phyloP scores from a whole-genome alignment of 2,113 vertebrate genomes.

The western clawed frog (Xenopus tropicalis) region DNA sequence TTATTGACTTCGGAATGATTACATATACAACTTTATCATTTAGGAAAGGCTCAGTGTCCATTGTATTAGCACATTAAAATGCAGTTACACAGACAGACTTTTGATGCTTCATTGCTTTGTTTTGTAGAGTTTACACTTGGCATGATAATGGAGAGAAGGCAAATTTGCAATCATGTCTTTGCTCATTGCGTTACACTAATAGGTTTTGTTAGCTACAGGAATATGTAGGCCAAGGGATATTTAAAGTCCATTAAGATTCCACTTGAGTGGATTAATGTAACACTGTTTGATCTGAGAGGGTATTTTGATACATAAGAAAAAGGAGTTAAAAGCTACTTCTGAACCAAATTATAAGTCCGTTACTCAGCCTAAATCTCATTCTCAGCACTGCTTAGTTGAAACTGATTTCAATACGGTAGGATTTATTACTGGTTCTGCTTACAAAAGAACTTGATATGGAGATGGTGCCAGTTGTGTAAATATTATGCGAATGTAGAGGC shows the following conservation, averaged over 20 bases:
- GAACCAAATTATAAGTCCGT: not conserved
- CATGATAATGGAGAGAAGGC: slow-evolving; percentile 37
- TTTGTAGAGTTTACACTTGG: slow-evolving; percentile 45
- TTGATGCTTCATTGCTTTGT: slow-evolving; percentile 26
- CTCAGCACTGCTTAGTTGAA: slow-evolving; percentile 44
- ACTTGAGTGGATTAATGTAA: slow-evolving; percentile 48
- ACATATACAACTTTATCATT: too few species aligned
- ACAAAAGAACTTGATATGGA: slow-evolving; percentile 50
- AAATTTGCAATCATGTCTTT: slow-evolving; percentile 45
- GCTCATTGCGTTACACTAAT: slow-evolving; percentile 51
- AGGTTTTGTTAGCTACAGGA: slow-evolving; percentile 32
- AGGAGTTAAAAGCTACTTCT: too few species aligned
- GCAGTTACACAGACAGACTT: slow-evolving; percentile 45
- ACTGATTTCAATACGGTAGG: slow-evolving; percentile 50
- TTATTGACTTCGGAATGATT: too few species aligned
- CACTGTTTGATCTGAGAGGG: slow-evolving; percentile 38
- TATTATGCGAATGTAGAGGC: slow-evolving; percentile 51
- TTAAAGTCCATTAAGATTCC: slow-evolving; percentile 51
- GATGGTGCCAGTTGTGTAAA: slow-evolving; percentile 55
- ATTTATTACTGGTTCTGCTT: slow-evolving; percentile 56
- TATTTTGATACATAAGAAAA: too few species aligned
- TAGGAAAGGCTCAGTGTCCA: too few species aligned
- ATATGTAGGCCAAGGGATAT: slow-evolving; percentile 42
- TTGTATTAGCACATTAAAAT: slow-evolving; percentile 44
- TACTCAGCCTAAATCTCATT: slow-evolving; percentile 42